A percentile compares a stretch with the other conserved stretches of the same genome.
phyloP scores from a whole-genome alignment of 53 echinoderm and acorn worm species.

The Glandiceps talaboti region DNA sequence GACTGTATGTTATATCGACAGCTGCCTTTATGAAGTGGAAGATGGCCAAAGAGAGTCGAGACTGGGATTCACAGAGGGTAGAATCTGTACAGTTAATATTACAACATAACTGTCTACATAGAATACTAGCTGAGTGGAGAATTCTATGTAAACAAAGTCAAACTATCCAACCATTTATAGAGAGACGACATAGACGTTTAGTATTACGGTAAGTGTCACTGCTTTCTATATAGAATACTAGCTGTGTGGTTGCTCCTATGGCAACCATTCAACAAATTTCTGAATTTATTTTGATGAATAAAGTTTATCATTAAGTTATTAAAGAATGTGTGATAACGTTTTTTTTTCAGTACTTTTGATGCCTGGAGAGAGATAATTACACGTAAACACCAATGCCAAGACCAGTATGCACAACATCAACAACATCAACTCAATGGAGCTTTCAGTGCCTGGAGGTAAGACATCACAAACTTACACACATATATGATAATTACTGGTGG shows the following conservation, averaged over 20 bases:
- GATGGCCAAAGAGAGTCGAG: neutral
- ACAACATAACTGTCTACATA: conserved; percentile 14
- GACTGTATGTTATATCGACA: neutral
- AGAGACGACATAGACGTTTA: conserved; percentile 8
- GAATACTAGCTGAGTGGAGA: conserved; percentile 29
- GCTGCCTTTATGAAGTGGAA: conserved; percentile 24
- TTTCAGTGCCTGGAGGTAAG: conserved; percentile 21
- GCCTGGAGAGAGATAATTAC: conserved; percentile 11
- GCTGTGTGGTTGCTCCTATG: too few relatives aligned
- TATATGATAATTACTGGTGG: too few relatives aligned
- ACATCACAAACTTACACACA: too few relatives aligned
- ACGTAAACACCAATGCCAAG: neutral
- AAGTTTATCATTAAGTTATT: too few relatives aligned
- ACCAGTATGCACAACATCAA: neutral
- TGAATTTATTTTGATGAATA: too few relatives aligned
- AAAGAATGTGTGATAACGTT: too few relatives aligned
- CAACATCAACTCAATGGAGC: neutral
- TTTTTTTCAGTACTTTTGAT: conserved; percentile 10
- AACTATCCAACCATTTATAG: conserved; percentile 28
- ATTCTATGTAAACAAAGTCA: conserved; percentile 17
- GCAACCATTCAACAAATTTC: too few relatives aligned
- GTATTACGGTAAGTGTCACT: conserved; percentile 3
- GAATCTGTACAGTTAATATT: conserved; percentile 17
- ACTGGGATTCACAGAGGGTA: conserved; percentile 18
- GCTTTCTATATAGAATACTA: too few relatives aligned